Evolutionary conservation across 2,888 invertebrate genomes (phyloP), one percentile per base, ranked within the genome.

Genomic region (Tipula helvola): DNA sequence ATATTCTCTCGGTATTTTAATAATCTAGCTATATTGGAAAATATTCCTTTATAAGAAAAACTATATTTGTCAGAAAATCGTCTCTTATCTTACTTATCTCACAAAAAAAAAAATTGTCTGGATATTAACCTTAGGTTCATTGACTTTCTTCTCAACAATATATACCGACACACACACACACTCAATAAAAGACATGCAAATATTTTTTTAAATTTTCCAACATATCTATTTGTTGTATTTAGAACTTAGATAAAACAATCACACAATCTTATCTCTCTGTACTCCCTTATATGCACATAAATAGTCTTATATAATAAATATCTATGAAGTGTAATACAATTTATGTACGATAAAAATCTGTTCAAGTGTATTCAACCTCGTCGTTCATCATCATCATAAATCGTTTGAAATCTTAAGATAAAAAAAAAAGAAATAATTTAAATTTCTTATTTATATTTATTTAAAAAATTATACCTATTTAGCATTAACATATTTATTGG

Each of bases 401-500:
- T 71, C 71, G 28, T 71, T 71, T 71, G 4, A 28, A 71, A 71
- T 71, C 28, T 28, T 71, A 71, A 18, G 18, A 57, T 5, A 57
- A 57, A 18, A 39, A 5, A 39, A 39, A 39, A 39, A 39, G 3
- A 39, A 39, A 2, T 39, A 39, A 7, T 39, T 39, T 7, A 7
- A 16, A 57, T 57, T n/a, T 57, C 52, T 18, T 57, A 71, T 71
- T 71, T 71, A 18, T 71, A 71, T 71, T 71, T 71, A 71, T 71
- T 71, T 71, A 28, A 71, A 16, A 28, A 71, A 71, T 71, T 71
- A 71, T 71, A 71, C 71, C 28, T 10, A 71, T 71, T 71, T 71
- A 71, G 71, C 71, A 71, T 71, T 71, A 71, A 71, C 71, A 71
- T 71, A 71, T 71, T 71, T 71, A 71, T 71, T 71, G 71, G 71